These are phyloP conservation scores for Rhagonycha fulva DNA, from an alignment of 2,888 invertebrate genomes.

Conservation along the genomic window DNA sequence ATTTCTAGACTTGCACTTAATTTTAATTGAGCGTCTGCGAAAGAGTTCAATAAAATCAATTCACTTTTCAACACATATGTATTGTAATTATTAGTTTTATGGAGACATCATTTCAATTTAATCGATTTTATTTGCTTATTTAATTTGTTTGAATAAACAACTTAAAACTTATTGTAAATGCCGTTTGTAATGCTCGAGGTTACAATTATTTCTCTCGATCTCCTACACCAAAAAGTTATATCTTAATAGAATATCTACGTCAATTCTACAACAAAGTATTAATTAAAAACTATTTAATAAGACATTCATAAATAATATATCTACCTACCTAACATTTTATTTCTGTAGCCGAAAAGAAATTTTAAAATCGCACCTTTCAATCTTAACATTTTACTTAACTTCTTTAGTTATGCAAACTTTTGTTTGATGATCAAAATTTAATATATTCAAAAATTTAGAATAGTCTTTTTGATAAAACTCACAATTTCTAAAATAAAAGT, in stretches of 20 bases:
- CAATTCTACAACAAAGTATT: not conserved
- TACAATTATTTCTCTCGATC: not conserved
- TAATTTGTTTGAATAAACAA: not conserved
- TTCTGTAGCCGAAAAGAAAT: not conserved
- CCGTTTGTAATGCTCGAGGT: not conserved
- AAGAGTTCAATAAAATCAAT: not conserved
- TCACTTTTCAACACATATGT: not conserved
- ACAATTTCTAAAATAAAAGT: not conserved
- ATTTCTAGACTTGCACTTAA: not conserved
- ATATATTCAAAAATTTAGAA: not conserved
- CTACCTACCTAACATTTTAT: not conserved
- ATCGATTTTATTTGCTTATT: not conserved
- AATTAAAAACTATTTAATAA: not conserved
- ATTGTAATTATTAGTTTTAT: not conserved
- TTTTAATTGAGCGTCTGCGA: not conserved
- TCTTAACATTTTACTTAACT: not conserved
- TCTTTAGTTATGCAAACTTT: not conserved
- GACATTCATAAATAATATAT: not conserved
- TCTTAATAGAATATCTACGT: not conserved
- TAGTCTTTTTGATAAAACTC: not conserved
- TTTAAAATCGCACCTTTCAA: not conserved
- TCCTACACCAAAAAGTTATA: not conserved
- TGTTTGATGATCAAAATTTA: not conserved
- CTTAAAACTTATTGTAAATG: not conserved
- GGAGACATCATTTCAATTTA: not conserved